phyloP scores from a whole-genome alignment of 92 coral and sea anemone genomes.

The Paramuricea clavata region DNA sequence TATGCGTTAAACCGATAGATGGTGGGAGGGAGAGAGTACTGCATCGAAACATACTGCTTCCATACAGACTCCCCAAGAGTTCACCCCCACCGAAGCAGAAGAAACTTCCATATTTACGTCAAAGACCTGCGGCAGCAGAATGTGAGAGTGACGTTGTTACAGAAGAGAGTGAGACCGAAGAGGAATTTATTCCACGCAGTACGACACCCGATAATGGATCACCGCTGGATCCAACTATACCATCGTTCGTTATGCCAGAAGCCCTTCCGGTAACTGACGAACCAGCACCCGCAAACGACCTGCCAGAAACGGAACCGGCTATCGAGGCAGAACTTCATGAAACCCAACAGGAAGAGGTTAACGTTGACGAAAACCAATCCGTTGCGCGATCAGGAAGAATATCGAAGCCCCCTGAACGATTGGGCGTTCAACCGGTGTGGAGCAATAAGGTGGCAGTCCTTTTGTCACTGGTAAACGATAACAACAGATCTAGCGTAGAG shows the following conservation, averaged over 20 bases:
- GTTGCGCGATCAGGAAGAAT: conserved; percentile 4
- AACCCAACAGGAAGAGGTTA: neutral
- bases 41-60: conserved; percentile 48
- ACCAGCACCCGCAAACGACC: neutral
- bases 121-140: neutral
- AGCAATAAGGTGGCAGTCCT: neutral
- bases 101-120: neutral
- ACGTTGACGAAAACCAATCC: neutral
- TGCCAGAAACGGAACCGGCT: neutral
- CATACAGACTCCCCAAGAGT: conserved; percentile 15
- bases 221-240: no score
- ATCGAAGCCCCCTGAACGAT: neutral
- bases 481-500: no score
- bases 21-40: conserved; percentile 29
- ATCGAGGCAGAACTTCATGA: neutral
- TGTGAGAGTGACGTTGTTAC: neutral
- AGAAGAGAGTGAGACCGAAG: neutral
- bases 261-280: neutral
- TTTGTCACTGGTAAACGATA: no score
- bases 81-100: neutral
- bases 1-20: conserved; percentile 23
- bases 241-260: neutral
- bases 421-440: conserved; percentile 24
- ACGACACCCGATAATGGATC: neutral
- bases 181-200: neutral